These are phyloP conservation scores for Cotesia typhae DNA, from an alignment of 1,140 invertebrate species.

Conservation along the genomic window DNA sequence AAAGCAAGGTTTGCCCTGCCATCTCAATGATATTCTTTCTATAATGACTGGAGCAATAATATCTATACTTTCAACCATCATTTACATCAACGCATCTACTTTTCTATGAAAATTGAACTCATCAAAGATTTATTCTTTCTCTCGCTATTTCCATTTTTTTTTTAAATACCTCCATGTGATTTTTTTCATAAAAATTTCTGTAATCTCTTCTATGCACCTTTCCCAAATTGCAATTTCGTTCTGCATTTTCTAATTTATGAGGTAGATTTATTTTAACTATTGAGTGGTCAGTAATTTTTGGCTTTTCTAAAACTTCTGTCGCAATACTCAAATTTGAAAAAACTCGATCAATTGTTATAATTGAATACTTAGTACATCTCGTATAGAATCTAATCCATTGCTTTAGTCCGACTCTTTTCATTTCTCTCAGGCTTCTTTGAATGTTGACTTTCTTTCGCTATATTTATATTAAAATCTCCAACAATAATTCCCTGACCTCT, in stretches of 20 bases:
- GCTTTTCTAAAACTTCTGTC: conserved; percentile 12
- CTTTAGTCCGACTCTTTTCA: conserved; percentile 13
- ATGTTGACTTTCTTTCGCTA: conserved; percentile 20
- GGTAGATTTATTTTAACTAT: conserved; percentile 20
- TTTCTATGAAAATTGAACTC: not conserved
- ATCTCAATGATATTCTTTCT: not conserved
- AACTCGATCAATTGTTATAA: conserved; percentile 30
- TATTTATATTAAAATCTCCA: conserved; percentile 27
- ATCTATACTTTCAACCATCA: not conserved
- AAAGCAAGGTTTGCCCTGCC: conserved; percentile 19
- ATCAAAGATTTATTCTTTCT: not conserved
- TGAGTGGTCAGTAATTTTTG: conserved; percentile 32
- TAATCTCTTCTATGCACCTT: not conserved
- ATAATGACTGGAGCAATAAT: not conserved
- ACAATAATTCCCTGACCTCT: conserved; percentile 12
- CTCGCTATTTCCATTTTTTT: not conserved
- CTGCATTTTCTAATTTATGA: not conserved
- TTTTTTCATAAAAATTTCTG: not conserved
- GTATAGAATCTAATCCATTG: conserved; percentile 18
- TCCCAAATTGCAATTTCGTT: not conserved
- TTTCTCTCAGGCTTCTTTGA: conserved; percentile 17
- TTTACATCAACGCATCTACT: not conserved
- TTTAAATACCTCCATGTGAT: not conserved
- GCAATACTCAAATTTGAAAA: conserved; percentile 18
- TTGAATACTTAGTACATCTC: conserved; percentile 15